Base-by-base conservation (phyloP, 2,888 invertebrate species). In the Mylabris sibirica region DNA sequence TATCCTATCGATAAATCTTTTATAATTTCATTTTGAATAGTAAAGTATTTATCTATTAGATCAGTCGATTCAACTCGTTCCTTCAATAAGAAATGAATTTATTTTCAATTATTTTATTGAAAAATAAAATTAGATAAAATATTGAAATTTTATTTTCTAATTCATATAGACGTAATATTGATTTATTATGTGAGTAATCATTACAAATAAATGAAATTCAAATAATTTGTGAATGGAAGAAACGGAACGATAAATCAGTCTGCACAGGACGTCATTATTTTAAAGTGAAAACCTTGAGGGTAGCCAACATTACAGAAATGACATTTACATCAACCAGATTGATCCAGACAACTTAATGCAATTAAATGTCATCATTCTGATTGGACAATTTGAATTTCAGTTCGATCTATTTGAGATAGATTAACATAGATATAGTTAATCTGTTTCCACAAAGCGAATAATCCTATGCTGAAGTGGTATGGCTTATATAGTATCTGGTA, bases 381-480 rank as follows among this genome's bases (percentile, higher is more conserved):
- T 75, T 71, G 76, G 70, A 67, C 76, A 72, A 76, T 74, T 74
- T 74, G 74, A 74, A 75, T 76, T 74, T 73, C 41, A 76, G 70
- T 73, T 74, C 74, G 68, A 72, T 72, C 72, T 70, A 64, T 72
- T 70, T 70, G 66, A 68, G 65, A 66, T 66, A 67, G 70, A 70
- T 72, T 70, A 70, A 72, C 67, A 72, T 68, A 68, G 70, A 72
- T 72, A 72, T 65, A 68, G 76, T 73, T 73, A 74, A 74, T 75
- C 74, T 72, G 69, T 66, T 74, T 53, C 67, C 69, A 73, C 73
- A 74, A 74, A 73, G 69, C 67, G 68, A 69, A 67, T 72, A 70
- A 72, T 72, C 70, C 70, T 60, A 69, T 67, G 72, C 65, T 64
- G 69, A 72, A 72, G 64, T 70, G 68, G 59, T 64, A 59, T 64